Percentiles rank a stretch among this genome's conserved stretches.
phyloP scores from a whole-genome alignment of 1,140 invertebrate genomes.

The Colletes gigas region DNA sequence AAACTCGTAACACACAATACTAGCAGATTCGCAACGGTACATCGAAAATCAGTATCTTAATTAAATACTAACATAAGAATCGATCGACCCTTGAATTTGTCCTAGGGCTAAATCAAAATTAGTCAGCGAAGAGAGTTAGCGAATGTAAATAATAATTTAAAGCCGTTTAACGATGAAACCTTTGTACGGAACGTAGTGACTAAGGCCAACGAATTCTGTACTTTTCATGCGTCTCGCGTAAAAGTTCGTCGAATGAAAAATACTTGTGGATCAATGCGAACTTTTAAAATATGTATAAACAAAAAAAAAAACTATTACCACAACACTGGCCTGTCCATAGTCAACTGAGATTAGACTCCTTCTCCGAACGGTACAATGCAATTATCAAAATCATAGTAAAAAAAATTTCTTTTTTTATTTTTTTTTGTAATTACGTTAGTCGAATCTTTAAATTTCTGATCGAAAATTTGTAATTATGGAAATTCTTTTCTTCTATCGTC shows the following conservation, averaged over 20 bases:
- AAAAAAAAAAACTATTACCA: slow-evolving; percentile 31
- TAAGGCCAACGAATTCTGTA: slow-evolving; percentile 50
- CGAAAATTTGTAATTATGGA: neutral
- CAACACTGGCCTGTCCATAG: slow-evolving; percentile 47
- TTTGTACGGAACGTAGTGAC: slow-evolving; percentile 60
- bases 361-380: slow-evolving; percentile 49
- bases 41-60: slow-evolving; percentile 42
- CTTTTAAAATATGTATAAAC: slow-evolving; percentile 50
- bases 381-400: slow-evolving; percentile 54
- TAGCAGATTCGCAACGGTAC: slow-evolving; percentile 33
- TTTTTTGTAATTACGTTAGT: neutral
- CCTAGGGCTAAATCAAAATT: slow-evolving; percentile 73
- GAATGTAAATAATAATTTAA: slow-evolving; percentile 69
- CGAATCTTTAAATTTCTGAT: neutral
- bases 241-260: slow-evolving; percentile 57
- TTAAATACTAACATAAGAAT: slow-evolving; percentile 30
- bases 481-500: neutral
- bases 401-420: neutral
- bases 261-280: slow-evolving; percentile 53
- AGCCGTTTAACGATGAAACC: slow-evolving; percentile 55
- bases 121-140: slow-evolving; percentile 64
- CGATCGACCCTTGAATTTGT: slow-evolving; percentile 53
- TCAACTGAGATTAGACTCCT: slow-evolving; percentile 49
- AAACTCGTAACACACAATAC: slow-evolving; percentile 1
- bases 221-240: slow-evolving; percentile 46